These are phyloP conservation scores for Gorsachius goisagi DNA, from an alignment of 2,113 vertebrate species.

Conservation along the genomic window DNA sequence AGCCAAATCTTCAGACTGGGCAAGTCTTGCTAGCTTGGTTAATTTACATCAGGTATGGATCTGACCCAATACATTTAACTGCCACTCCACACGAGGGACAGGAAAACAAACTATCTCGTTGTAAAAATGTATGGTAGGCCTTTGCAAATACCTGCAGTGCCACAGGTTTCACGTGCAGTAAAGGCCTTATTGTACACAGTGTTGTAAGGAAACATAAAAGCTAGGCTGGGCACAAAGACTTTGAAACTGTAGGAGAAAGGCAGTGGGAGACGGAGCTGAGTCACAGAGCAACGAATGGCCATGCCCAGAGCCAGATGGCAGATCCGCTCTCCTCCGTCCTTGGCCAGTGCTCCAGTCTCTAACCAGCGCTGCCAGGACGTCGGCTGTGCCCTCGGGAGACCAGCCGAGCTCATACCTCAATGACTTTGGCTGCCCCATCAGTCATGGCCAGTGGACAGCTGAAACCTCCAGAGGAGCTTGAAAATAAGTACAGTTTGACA, in stretches of 20 bases:
- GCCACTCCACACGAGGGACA: not conserved
- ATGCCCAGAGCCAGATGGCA: not conserved
- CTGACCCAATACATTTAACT: not conserved
- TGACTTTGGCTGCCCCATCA: slow-evolving; percentile 88
- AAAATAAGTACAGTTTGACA: slow-evolving; percentile 83
- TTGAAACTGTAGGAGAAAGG: not conserved
- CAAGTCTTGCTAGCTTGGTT: not conserved
- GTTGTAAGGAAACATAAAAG: not conserved
- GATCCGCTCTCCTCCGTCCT: not conserved
- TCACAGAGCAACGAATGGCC: not conserved
- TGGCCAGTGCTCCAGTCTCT: not conserved
- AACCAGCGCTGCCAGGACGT: not conserved
- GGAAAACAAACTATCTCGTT: not conserved
- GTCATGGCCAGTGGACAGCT: slow-evolving; percentile 87
- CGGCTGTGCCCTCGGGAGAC: not conserved
- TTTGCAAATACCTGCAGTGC: not conserved
- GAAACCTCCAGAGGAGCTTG: slow-evolving; percentile 79
- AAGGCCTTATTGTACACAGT: not conserved
- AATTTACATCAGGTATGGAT: not conserved
- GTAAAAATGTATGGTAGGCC: not conserved
- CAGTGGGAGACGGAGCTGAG: not conserved
- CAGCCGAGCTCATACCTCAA: slow-evolving; percentile 73
- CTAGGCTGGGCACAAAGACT: not conserved
- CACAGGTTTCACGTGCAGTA: not conserved
- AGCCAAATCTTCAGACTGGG: not conserved